phyloP scores from a whole-genome alignment of 2,888 invertebrate species.

The Trachelus stipa region DNA sequence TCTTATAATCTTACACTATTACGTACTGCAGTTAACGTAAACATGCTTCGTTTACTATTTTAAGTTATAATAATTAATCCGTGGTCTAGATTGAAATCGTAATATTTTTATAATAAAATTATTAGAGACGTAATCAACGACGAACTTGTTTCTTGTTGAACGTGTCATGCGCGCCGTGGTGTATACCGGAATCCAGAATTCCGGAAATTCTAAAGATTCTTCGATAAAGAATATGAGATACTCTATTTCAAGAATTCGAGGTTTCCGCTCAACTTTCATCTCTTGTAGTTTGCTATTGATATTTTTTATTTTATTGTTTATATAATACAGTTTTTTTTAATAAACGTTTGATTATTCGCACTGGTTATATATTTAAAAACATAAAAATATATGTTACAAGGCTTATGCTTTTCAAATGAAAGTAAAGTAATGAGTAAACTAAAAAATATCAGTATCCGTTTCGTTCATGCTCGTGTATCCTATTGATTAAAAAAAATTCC shows the following conservation, averaged over 20 bases:
- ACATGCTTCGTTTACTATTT: neutral
- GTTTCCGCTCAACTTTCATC: too few species aligned
- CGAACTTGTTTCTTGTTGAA: neutral
- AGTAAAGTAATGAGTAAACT: neutral
- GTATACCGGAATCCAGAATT: neutral
- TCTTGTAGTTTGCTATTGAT: neutral
- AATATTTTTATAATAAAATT: neutral
- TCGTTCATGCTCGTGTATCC: neutral
- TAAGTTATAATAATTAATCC: neutral
- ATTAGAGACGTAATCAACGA: neutral
- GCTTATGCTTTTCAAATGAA: neutral
- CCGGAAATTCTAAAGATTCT: neutral
- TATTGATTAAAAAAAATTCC: neutral
- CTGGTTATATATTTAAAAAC: too few species aligned
- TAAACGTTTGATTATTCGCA: too few species aligned
- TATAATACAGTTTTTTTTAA: neutral
- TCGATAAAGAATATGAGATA: neutral
- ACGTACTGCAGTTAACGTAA: neutral
- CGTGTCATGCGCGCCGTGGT: neutral
- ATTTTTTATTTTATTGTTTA: neutral
- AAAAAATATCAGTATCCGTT: neutral
- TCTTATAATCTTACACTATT: neutral
- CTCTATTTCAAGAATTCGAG: neutral
- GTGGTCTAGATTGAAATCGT: neutral
- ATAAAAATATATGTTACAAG: neutral